Evolutionary conservation across 1,140 invertebrate genomes (phyloP).

Genomic region (Lamellibrachia luymesi): DNA sequence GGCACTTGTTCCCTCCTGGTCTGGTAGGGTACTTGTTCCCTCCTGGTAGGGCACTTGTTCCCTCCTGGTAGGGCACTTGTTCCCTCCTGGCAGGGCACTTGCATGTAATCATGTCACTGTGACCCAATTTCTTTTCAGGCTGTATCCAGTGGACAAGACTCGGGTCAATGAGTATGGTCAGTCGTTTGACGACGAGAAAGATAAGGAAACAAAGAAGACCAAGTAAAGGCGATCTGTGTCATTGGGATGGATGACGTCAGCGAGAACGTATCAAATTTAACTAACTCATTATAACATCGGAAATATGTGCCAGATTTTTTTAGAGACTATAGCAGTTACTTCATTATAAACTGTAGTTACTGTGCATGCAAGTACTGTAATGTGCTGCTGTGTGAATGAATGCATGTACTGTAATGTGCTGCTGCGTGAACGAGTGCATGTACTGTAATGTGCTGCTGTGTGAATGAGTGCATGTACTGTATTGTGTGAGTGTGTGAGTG

Average conservation of each 20-base stretch:
- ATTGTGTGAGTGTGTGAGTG: no score
- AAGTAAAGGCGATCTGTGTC: conserved; percentile 52
- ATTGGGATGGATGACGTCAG: neutral
- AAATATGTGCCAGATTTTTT: neutral
- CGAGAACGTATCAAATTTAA: neutral
- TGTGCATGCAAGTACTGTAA: neutral
- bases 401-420: neutral
- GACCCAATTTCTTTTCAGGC: conserved; percentile 60
- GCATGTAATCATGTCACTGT: neutral
- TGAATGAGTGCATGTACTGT: neutral
- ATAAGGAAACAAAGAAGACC: conserved; percentile 18
- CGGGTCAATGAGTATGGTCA: conserved; percentile 73
- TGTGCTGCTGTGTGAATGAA: neutral
- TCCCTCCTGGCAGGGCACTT: neutral
- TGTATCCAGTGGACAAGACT: conserved; percentile 91
- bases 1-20: no score
- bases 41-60: neutral
- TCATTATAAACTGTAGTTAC: neutral
- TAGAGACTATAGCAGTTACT: neutral
- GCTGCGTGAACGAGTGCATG: neutral
- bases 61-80: no score
- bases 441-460: neutral
- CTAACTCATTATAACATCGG: neutral
- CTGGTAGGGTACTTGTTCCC: no score
- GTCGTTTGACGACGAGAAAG: conserved; percentile 53